Conservation (phyloP, 2,888 invertebrate genomes). For the Frankliniella intonsa region DNA sequence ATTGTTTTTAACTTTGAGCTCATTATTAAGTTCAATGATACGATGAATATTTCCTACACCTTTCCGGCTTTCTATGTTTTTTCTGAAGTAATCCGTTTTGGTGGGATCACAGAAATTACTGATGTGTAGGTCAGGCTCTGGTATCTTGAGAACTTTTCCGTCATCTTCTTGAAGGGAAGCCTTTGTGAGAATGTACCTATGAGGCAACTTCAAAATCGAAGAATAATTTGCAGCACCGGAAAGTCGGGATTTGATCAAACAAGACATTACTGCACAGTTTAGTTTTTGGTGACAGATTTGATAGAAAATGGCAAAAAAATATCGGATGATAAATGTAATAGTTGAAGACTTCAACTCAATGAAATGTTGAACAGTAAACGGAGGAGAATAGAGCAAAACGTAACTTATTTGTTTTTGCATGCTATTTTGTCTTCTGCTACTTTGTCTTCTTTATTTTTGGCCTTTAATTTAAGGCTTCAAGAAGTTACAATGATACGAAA, state of each 20-base stretch:
- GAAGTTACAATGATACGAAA: no score
- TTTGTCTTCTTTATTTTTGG: no score
- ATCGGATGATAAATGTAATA: no score
- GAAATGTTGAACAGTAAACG: no score
- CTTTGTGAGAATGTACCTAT: background rate
- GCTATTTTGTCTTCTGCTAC: no score
- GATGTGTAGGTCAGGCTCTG: constrained; percentile 53
- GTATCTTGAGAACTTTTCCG: constrained; percentile 29
- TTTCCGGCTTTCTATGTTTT: constrained; percentile 63
- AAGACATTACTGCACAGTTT: background rate
- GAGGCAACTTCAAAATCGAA: background rate
- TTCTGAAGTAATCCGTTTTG: constrained; percentile 57
- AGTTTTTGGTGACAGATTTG: no score
- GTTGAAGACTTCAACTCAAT: no score
- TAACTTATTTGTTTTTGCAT: no score
- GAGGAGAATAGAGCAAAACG: no score
- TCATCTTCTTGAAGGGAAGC: background rate
- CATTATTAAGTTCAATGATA: constrained; percentile 51
- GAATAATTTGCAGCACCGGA: background rate
- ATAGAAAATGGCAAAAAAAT: no score
- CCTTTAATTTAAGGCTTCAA: no score
- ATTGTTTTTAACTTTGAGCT: constrained; percentile 40
- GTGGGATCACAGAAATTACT: constrained; percentile 58
- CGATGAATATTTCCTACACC: constrained; percentile 61
- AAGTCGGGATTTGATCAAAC: background rate